phyloP scores from a whole-genome alignment of 2,888 invertebrate species.

The Sarcophaga caerulescens region DNA sequence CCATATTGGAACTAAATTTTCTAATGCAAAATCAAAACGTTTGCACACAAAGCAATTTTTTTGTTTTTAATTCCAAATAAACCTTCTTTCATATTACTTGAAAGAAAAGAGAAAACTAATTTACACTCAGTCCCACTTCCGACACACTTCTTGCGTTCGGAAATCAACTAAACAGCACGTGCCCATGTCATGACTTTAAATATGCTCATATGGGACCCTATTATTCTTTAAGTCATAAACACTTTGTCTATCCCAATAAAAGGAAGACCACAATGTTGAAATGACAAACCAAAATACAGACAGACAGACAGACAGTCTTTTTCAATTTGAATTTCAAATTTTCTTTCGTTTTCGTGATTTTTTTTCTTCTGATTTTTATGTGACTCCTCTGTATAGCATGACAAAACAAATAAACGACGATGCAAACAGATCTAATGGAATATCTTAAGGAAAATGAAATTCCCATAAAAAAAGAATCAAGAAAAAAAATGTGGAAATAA shows the following conservation, averaged over 20 bases:
- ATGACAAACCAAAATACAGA: constrained; percentile 45
- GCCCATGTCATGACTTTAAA: constrained; percentile 27
- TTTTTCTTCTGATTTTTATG: neutral
- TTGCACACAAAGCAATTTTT: no score
- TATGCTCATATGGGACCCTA: constrained; percentile 66
- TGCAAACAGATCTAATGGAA: constrained; percentile 9
- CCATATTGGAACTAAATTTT: no score
- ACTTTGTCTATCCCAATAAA: neutral
- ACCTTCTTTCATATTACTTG: no score
- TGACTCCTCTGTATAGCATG: constrained; percentile 4
- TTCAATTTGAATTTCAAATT: neutral
- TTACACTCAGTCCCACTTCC: neutral
- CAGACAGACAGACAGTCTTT: neutral
- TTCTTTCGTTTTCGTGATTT: neutral
- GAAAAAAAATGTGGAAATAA: neutral
- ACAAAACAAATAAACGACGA: constrained; percentile 36
- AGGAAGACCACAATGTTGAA: constrained; percentile 51
- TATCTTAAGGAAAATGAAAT: constrained; percentile 24
- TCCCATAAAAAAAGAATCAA: neutral
- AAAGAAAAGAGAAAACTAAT: no score
- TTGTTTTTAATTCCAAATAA: no score
- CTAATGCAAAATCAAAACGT: no score
- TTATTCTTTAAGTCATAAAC: constrained; percentile 3
- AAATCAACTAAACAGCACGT: constrained; percentile 36
- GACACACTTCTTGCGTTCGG: neutral